phyloP scores from a whole-genome alignment of 2,888 invertebrate species.

The Caradrina clavipalpis region DNA sequence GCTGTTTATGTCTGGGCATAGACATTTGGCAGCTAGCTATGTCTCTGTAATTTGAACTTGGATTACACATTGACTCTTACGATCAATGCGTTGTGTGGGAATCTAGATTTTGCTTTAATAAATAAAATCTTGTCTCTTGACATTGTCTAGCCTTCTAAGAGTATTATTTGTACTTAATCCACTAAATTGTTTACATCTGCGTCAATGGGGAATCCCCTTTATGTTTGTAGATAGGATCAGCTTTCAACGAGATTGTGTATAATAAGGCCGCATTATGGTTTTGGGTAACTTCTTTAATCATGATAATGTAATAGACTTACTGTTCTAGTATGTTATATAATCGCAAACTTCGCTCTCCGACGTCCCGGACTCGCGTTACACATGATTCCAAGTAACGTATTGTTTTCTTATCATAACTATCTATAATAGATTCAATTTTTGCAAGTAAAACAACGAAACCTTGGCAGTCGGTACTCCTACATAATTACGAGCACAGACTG shows the following conservation, averaged over 20 bases:
- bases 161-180: slow-evolving; percentile 5
- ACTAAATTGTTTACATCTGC: slow-evolving; percentile 12
- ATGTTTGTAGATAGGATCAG: background rate
- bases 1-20: slow-evolving; percentile 44
- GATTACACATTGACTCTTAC: slow-evolving; percentile 30
- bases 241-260: slow-evolving; percentile 1
- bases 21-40: slow-evolving; percentile 39
- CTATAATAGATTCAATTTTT: slow-evolving; percentile 54
- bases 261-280: background rate
- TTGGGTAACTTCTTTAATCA: background rate
- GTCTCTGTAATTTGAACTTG: slow-evolving; percentile 40
- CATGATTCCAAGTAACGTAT: slow-evolving; percentile 48
- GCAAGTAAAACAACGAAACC: slow-evolving; percentile 56
- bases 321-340: background rate
- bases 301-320: slow-evolving; percentile 5
- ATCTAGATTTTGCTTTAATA: slow-evolving; percentile 1
- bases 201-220: slow-evolving; percentile 10
- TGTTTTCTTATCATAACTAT: slow-evolving; percentile 53
- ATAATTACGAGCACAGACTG: slow-evolving; percentile 76
- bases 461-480: slow-evolving; percentile 58
- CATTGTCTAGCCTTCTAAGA: slow-evolving; percentile 2
- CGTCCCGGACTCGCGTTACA: slow-evolving; percentile 1
- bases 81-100: slow-evolving; percentile 17
- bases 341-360: slow-evolving; percentile 2
- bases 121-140: slow-evolving; percentile 8